phyloP scores from a whole-genome alignment of 2,888 invertebrate genomes.

The Nephrotoma guestfalica region DNA sequence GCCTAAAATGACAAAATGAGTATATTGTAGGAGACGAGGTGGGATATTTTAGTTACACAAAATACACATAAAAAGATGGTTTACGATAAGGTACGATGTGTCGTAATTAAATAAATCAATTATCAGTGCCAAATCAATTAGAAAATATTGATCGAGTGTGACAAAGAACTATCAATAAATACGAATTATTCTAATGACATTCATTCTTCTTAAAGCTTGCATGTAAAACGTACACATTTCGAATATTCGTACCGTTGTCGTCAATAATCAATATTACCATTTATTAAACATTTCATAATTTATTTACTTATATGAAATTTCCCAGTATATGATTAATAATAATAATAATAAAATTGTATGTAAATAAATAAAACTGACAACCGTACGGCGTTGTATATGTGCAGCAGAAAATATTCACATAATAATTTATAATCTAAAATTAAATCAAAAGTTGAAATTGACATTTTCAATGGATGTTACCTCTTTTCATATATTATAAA shows the following conservation, averaged over 20 bases:
- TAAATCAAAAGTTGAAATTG: not conserved
- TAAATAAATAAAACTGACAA: not conserved
- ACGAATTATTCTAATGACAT: not conserved
- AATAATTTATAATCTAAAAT: not conserved
- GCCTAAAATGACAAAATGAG: too few species aligned
- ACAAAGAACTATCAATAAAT: not conserved
- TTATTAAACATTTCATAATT: not conserved
- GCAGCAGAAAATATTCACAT: not conserved
- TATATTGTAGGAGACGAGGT: not conserved
- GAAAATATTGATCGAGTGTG: not conserved
- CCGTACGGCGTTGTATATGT: not conserved
- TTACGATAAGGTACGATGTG: not conserved
- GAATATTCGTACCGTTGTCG: not conserved
- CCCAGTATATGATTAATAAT: not conserved
- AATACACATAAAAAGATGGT: not conserved
- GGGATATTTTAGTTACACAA: not conserved
- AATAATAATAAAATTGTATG: not conserved
- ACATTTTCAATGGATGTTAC: not conserved
- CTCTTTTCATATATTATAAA: not conserved
- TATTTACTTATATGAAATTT: not conserved
- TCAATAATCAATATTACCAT: not conserved
- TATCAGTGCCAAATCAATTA: not conserved
- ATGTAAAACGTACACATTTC: not conserved
- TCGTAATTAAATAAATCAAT: not conserved
- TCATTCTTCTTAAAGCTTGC: not conserved